These are phyloP conservation scores for Hydropotes inermis DNA, from an alignment of 2,113 vertebrate species.

Conservation along the genomic window DNA sequence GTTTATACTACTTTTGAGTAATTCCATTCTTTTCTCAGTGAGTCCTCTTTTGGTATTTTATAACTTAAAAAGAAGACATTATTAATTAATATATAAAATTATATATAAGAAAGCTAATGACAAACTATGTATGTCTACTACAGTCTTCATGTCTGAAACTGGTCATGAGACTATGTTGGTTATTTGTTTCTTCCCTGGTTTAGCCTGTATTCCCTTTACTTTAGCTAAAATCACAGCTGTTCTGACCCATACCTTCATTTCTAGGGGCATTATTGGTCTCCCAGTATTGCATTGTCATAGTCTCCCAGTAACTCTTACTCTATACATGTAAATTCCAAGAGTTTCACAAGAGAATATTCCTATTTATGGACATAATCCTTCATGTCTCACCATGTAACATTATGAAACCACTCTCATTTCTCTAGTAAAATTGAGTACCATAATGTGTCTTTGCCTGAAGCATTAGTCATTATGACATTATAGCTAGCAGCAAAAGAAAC, in stretches of 20 bases:
- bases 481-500: background rate
- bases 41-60: background rate
- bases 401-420: background rate
- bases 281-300: background rate
- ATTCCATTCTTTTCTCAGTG: background rate
- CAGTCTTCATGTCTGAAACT: background rate
- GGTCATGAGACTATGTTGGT: background rate
- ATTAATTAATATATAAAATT: background rate
- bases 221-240: background rate
- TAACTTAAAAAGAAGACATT: background rate
- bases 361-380: background rate
- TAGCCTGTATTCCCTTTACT: background rate
- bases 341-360: background rate
- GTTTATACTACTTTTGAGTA: background rate
- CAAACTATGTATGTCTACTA: background rate
- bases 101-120: background rate
- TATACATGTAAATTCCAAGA: background rate
- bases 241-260: background rate
- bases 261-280: background rate
- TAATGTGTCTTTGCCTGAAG: background rate
- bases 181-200: background rate
- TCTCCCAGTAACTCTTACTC: background rate
- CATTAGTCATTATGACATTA: background rate
- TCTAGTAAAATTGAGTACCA: background rate
- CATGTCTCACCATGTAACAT: background rate